These are phyloP conservation scores for Gadopsis marmoratus DNA, from an alignment of 2,797 vertebrate genomes.

Conservation along the genomic window DNA sequence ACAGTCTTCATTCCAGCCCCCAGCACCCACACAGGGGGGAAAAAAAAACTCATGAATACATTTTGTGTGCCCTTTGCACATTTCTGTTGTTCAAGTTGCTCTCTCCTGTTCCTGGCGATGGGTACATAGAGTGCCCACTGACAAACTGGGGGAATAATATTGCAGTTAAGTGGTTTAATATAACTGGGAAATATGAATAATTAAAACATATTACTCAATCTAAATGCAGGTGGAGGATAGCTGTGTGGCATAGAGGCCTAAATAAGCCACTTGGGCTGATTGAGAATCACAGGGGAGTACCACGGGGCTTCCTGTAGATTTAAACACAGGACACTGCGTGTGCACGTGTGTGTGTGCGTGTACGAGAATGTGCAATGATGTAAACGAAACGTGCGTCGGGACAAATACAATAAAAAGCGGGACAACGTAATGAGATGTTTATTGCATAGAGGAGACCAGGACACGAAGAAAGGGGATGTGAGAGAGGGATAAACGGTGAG, in stretches of 20 bases:
- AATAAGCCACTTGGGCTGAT: slow-evolving; percentile 44
- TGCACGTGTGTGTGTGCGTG: slow-evolving; percentile 5
- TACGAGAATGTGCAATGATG: slow-evolving; percentile 39
- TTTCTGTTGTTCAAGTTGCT: slow-evolving; percentile 71
- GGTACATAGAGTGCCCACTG: slow-evolving; percentile 48
- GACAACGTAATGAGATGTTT: slow-evolving; percentile 82
- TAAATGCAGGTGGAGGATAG: slow-evolving; percentile 67
- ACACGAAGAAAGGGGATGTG: slow-evolving; percentile 50
- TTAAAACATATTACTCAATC: slow-evolving; percentile 79
- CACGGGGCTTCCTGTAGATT: slow-evolving; percentile 18
- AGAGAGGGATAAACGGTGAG: slow-evolving; percentile 54
- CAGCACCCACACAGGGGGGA: slow-evolving; percentile 58
- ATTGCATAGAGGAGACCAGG: slow-evolving; percentile 66
- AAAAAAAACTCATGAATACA: slow-evolving; percentile 80
- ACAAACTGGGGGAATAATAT: slow-evolving; percentile 72
- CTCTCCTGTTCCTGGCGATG: slow-evolving; percentile 45
- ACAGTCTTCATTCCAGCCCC: slow-evolving; percentile 74
- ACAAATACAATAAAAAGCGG: slow-evolving; percentile 80
- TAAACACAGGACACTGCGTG: not conserved
- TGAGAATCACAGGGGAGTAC: slow-evolving; percentile 26
- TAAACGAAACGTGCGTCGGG: slow-evolving; percentile 59
- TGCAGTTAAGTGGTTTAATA: slow-evolving; percentile 72
- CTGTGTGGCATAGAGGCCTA: slow-evolving; percentile 39
- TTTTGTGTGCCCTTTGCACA: slow-evolving; percentile 64
- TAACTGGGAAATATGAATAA: slow-evolving; percentile 78